Evolutionary conservation across 2,113 vertebrate genomes (phyloP).

Genomic region (Pterocles orientalis): DNA sequence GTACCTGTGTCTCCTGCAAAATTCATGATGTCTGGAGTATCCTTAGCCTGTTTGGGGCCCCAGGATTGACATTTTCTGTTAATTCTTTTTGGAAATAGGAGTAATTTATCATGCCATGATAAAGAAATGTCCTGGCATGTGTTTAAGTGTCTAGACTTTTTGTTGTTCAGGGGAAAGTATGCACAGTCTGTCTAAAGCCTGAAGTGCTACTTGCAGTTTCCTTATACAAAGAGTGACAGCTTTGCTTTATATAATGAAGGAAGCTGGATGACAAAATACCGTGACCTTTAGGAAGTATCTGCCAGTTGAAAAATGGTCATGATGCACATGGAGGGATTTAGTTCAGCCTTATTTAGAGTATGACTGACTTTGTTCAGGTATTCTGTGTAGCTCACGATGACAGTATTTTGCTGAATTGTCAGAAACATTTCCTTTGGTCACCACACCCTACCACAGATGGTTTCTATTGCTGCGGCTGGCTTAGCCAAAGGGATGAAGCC

Average conservation of each 20-base stretch:
- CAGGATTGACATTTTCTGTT: neutral
- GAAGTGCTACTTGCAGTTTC: neutral
- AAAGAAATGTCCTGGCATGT: neutral
- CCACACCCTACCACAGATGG: slow-evolving; percentile 58
- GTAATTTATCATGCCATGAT: neutral
- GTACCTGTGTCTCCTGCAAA: neutral
- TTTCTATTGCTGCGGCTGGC: slow-evolving; percentile 2
- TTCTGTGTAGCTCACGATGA: neutral
- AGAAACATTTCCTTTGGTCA: slow-evolving; percentile 36
- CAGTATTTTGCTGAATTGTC: slow-evolving; percentile 39
- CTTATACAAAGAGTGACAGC: neutral
- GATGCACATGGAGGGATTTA: neutral
- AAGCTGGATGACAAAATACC: neutral
- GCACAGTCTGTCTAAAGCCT: neutral
- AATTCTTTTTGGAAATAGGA: neutral
- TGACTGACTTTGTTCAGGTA: neutral
- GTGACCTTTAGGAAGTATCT: neutral
- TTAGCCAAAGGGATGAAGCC: neutral
- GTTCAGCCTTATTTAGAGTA: neutral
- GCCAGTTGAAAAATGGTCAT: neutral
- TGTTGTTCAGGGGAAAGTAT: neutral
- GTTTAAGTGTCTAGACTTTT: neutral
- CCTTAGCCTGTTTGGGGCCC: neutral
- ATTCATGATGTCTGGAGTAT: neutral
- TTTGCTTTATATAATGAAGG: neutral